phyloP scores from a whole-genome alignment of 2,113 vertebrate species.

The Brachyhypopomus occidentalis region DNA sequence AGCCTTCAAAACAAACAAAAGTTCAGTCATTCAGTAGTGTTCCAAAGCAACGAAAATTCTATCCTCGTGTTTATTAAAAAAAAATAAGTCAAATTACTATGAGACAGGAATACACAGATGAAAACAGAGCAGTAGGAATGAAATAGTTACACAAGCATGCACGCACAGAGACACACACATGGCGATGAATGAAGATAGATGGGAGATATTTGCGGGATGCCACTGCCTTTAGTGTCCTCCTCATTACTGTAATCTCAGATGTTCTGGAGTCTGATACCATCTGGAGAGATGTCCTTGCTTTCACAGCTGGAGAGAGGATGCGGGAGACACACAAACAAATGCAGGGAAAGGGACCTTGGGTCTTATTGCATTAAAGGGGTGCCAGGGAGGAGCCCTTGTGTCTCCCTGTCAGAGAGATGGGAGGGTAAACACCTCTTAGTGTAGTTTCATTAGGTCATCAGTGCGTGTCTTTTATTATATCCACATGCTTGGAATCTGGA shows the following conservation, averaged over 20 bases:
- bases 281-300: conserved; percentile 6
- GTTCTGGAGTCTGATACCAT: conserved; percentile 35
- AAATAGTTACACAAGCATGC: conserved; percentile 35
- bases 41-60: not conserved
- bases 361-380: conserved; percentile 55
- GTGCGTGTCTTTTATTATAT: conserved; percentile 13
- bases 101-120: not conserved
- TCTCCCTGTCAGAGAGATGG: conserved; percentile 49
- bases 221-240: conserved; percentile 38
- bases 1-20: not conserved
- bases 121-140: not conserved
- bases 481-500: conserved; percentile 25
- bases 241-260: conserved; percentile 37
- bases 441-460: conserved; percentile 13
- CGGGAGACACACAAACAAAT: conserved; percentile 29
- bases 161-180: conserved; percentile 5
- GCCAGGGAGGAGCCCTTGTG: conserved; percentile 48
- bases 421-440: conserved; percentile 37
- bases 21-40: not conserved
- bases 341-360: conserved; percentile 8
- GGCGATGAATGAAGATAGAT: conserved; percentile 14
- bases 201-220: conserved; percentile 28
- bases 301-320: conserved; percentile 16
- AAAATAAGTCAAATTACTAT: not conserved
- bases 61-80: not conserved